A percentile compares a stretch with the other conserved stretches of the same genome.
Evolutionary conservation across 1,140 invertebrate genomes (phyloP).

Genomic region (Drosophila pandora): DNA sequence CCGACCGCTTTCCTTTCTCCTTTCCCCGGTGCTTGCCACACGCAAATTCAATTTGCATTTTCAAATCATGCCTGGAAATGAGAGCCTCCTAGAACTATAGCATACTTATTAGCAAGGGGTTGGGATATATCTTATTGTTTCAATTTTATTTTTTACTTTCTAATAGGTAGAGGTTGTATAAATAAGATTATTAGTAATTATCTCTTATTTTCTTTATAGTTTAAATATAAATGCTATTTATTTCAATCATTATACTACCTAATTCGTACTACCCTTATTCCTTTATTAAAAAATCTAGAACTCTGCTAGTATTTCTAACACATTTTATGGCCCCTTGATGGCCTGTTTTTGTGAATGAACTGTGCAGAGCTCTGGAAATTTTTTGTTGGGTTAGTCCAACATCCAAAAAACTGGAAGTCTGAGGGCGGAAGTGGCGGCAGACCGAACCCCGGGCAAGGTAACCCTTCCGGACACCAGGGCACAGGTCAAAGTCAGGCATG

Average conservation of each 20-base stretch:
- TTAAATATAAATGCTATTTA: no score
- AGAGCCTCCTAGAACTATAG: slow-evolving; percentile 24
- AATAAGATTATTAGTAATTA: no score
- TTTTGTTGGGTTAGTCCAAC: slow-evolving; percentile 13
- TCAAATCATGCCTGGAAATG: slow-evolving; percentile 56
- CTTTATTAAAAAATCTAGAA: no score
- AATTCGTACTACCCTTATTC: no score
- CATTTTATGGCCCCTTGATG: slow-evolving; percentile 32
- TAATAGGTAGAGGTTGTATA: no score
- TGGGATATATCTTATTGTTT: neutral
- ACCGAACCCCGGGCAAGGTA: slow-evolving; percentile 5
- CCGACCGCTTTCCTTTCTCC: neutral
- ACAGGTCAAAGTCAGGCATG: slow-evolving; percentile 31
- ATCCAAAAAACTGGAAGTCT: slow-evolving; percentile 15
- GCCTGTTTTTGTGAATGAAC: slow-evolving; percentile 68
- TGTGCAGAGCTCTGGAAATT: slow-evolving; percentile 26
- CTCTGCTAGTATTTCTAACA: slow-evolving; percentile 22
- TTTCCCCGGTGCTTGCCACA: neutral
- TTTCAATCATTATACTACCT: no score
- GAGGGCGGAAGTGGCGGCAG: neutral
- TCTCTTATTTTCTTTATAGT: no score
- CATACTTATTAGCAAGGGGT: slow-evolving; percentile 27
- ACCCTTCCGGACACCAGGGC: slow-evolving; percentile 16
- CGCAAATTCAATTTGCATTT: slow-evolving; percentile 74
- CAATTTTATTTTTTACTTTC: no score